Evolutionary conservation across 2,797 vertebrate species (phyloP).

Genomic region (Bufotes viridis): DNA sequence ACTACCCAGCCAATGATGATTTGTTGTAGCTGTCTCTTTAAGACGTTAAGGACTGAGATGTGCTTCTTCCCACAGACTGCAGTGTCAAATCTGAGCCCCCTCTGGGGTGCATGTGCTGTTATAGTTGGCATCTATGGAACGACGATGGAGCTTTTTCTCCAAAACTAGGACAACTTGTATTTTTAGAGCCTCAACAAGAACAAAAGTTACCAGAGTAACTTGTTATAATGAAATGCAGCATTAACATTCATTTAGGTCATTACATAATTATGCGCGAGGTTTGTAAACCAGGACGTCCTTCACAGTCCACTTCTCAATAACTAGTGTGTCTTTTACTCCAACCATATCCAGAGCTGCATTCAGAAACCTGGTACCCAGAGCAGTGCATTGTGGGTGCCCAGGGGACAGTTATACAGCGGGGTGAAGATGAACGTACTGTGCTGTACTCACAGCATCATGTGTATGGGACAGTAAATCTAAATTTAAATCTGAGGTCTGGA

Average conservation of each 20-base stretch:
- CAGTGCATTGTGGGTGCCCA: too few species aligned
- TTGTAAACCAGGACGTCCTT: constrained; percentile 16
- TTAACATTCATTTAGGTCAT: constrained; percentile 42
- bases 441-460: too few species aligned
- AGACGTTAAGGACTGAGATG: background rate
- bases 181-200: constrained; percentile 36
- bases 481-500: too few species aligned
- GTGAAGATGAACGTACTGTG: too few species aligned
- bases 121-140: constrained; percentile 16
- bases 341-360: too few species aligned
- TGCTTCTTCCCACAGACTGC: background rate
- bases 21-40: background rate
- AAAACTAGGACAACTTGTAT: constrained; percentile 47
- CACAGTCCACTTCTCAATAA: background rate
- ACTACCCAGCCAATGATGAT: background rate
- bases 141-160: constrained; percentile 8
- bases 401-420: too few species aligned
- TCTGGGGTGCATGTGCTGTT: background rate
- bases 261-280: background rate
- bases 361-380: too few species aligned
- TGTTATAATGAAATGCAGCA: constrained; percentile 7
- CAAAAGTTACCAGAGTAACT: constrained; percentile 2
- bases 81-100: background rate
- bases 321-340: too few species aligned
- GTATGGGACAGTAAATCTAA: too few species aligned